phyloP scores from a whole-genome alignment of 1,140 invertebrate species.

The Aphelinus atriplicis region DNA sequence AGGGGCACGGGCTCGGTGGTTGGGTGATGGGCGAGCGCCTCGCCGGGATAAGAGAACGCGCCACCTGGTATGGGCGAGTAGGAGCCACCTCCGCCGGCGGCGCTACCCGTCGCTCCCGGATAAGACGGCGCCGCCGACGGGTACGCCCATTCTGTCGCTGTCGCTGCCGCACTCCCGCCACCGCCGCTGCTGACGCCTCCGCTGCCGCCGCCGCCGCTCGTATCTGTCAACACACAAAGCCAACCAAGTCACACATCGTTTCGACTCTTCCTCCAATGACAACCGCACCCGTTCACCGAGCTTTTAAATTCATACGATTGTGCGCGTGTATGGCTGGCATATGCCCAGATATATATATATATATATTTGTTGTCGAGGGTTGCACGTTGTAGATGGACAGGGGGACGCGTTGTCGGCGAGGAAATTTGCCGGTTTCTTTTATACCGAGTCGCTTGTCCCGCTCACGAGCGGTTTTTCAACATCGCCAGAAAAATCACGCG shows the following conservation, averaged over 20 bases:
- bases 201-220: constrained; percentile 40
- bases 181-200: background rate
- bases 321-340: too few species aligned
- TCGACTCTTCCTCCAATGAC: too few species aligned
- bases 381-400: too few species aligned
- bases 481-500: too few species aligned
- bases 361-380: too few species aligned
- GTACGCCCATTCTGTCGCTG: constrained; percentile 60
- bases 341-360: too few species aligned
- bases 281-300: too few species aligned
- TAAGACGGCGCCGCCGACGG: constrained; percentile 62
- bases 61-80: constrained; percentile 63
- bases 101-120: constrained; percentile 55
- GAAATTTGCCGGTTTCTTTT: too few species aligned
- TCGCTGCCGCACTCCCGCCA: constrained; percentile 1
- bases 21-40: constrained; percentile 62
- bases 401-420: too few species aligned
- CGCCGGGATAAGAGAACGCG: constrained; percentile 63
- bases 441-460: too few species aligned
- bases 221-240: constrained; percentile 55
- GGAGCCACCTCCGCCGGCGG: constrained; percentile 56
- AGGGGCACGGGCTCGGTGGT: constrained; percentile 63
- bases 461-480: too few species aligned
- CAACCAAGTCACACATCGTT: background rate
- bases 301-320: too few species aligned